phyloP scores from a whole-genome alignment of 2,888 invertebrate species.

The Helleia helle region DNA sequence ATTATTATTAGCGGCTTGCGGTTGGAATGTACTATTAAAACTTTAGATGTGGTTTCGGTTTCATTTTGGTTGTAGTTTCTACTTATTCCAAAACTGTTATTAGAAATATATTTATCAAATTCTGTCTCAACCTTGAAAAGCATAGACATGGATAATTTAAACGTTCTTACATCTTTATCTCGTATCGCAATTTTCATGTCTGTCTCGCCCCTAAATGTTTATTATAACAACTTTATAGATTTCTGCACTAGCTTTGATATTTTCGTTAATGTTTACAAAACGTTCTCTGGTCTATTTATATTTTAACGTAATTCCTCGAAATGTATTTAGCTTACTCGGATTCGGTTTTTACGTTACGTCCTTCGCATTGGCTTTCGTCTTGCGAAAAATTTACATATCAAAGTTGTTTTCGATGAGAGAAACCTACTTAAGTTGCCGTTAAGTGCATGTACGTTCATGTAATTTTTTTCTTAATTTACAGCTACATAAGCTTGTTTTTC shows the following conservation, averaged over 20 bases:
- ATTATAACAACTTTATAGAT: background rate
- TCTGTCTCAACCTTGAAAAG: no score
- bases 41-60: background rate
- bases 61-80: no score
- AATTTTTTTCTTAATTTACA: slow-evolving; percentile 42
- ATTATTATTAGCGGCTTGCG: slow-evolving; percentile 4
- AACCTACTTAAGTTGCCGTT: slow-evolving; percentile 38
- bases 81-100: no score
- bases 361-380: no score
- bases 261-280: background rate
- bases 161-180: no score
- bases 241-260: background rate
- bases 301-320: no score
- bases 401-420: slow-evolving; percentile 21
- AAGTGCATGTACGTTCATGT: slow-evolving; percentile 31
- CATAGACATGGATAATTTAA: no score
- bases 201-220: background rate
- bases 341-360: no score
- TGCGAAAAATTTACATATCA: background rate
- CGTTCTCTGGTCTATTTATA: background rate
- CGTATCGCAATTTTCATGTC: background rate
- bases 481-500: slow-evolving; percentile 25
- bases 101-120: no score
- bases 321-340: no score
- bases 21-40: no score